These are phyloP conservation scores for Lordiphosa collinella DNA, from an alignment of 1,140 invertebrate species.

Conservation along the genomic window DNA sequence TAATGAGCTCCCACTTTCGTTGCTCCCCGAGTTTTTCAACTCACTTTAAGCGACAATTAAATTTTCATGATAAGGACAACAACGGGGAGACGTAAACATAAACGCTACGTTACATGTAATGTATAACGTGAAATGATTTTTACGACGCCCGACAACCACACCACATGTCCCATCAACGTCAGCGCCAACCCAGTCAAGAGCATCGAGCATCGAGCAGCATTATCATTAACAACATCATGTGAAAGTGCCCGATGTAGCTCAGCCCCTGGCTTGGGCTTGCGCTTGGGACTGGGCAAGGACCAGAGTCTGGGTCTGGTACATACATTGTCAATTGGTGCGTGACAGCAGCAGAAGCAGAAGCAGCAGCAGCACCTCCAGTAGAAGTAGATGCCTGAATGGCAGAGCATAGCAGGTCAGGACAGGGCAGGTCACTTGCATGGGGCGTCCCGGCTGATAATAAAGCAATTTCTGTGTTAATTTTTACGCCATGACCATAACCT, in stretches of 20 bases:
- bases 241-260: conserved; percentile 29
- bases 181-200: conserved; percentile 23
- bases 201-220: conserved; percentile 28
- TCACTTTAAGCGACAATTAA: conserved; percentile 66
- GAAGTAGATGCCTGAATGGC: neutral
- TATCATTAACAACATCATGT: conserved; percentile 69
- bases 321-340: conserved; percentile 54
- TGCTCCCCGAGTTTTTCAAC: conserved; percentile 29
- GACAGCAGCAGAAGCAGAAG: conserved; percentile 17
- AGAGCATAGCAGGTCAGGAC: neutral
- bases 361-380: neutral
- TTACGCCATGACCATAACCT: conserved; percentile 57
- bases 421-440: neutral
- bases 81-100: conserved; percentile 63
- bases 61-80: conserved; percentile 55
- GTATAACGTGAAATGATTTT: conserved; percentile 70
- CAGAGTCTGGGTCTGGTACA: conserved; percentile 14
- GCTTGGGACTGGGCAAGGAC: neutral
- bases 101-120: conserved; percentile 68
- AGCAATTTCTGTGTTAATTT: conserved; percentile 67
- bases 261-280: neutral
- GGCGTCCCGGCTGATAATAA: conserved; percentile 44
- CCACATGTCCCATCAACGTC: conserved; percentile 69
- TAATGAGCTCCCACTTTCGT: conserved; percentile 41
- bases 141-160: conserved; percentile 56